A percentile compares a stretch with the other conserved stretches of the same genome.
These are phyloP conservation scores for Campoplex capitator DNA, from an alignment of 2,888 invertebrate species.

Conservation along the genomic window DNA sequence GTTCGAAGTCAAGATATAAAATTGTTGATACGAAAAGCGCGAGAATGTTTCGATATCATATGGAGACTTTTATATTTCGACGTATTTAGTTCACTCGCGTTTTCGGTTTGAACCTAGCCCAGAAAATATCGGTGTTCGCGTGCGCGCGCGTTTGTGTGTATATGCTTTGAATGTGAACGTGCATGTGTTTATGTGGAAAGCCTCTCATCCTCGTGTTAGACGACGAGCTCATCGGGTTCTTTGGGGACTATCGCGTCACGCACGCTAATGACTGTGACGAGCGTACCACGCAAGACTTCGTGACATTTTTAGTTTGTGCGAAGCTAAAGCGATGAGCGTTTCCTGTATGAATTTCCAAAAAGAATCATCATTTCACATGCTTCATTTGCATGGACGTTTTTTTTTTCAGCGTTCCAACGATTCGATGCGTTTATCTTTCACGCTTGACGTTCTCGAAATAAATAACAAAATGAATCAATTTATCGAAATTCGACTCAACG, in stretches of 20 bases:
- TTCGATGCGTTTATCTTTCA: conserved; percentile 1
- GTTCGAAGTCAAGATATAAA: neutral
- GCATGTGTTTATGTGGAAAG: conserved; percentile 9
- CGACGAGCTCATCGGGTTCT: conserved; percentile 54
- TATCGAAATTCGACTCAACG: neutral
- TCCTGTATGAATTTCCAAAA: conserved; percentile 1
- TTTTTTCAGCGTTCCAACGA: neutral
- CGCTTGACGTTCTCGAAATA: neutral
- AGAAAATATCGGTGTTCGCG: neutral
- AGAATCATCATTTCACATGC: neutral
- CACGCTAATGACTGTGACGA: conserved; percentile 67
- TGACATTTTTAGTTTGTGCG: conserved; percentile 45
- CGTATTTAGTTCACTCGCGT: conserved; percentile 26
- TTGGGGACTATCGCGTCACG: conserved; percentile 37
- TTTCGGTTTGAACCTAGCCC: conserved; percentile 10
- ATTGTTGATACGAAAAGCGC: neutral
- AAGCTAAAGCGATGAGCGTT: neutral
- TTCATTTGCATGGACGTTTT: neutral
- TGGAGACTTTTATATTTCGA: neutral
- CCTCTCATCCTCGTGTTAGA: conserved; percentile 30
- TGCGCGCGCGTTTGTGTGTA: neutral
- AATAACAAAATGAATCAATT: neutral
- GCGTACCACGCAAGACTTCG: conserved; percentile 48
- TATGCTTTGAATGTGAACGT: neutral
- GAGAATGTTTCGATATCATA: neutral